These are phyloP conservation scores for Malurus splendens DNA, from an alignment of 2,797 vertebrate species.

Conservation along the genomic window DNA sequence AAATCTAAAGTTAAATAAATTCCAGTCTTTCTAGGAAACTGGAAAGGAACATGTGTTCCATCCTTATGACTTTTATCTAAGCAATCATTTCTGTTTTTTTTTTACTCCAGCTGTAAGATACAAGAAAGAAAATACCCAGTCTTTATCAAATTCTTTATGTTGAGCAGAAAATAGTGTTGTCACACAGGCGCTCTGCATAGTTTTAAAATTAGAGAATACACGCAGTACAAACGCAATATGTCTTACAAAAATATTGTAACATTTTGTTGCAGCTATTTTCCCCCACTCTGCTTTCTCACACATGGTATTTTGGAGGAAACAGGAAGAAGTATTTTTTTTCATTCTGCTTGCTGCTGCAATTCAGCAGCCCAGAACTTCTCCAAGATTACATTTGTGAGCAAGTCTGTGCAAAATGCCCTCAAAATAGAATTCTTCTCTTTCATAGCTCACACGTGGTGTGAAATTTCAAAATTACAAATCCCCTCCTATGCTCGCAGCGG, in stretches of 20 bases:
- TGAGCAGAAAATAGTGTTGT: background rate
- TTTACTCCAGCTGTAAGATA: background rate
- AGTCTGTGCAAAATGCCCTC: background rate
- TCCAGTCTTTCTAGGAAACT: background rate
- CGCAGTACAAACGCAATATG: background rate
- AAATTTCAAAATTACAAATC: background rate
- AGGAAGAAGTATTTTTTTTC: background rate
- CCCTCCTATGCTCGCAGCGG: background rate
- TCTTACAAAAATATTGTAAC: constrained; percentile 11
- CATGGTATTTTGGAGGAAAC: constrained; percentile 15
- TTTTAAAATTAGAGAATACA: background rate
- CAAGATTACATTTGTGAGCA: background rate
- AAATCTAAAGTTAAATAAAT: background rate
- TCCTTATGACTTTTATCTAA: background rate
- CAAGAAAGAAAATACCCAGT: background rate
- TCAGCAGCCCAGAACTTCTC: background rate
- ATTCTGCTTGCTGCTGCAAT: background rate
- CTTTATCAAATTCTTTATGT: background rate
- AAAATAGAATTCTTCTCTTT: background rate
- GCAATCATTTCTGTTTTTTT: background rate
- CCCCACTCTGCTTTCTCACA: background rate
- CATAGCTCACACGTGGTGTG: background rate
- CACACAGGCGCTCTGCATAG: background rate
- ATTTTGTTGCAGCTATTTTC: background rate
- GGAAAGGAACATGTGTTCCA: background rate